Conservation (phyloP, 92 coral and sea anemone species). For the Hydrozoanthus gracilis region DNA sequence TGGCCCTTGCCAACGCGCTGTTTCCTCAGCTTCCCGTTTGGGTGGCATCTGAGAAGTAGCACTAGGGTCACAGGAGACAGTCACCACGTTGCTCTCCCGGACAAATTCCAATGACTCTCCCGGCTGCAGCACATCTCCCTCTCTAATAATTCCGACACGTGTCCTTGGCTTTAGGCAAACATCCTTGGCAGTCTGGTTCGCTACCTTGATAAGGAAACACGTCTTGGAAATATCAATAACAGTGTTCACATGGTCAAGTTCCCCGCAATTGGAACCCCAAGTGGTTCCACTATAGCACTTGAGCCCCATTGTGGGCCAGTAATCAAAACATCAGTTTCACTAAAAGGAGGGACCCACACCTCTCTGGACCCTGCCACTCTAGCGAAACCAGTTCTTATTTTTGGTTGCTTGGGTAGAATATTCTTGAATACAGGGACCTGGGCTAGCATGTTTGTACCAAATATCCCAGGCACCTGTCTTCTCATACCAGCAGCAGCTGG, state of each 20-base stretch:
- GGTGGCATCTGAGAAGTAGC: not conserved
- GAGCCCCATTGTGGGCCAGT: conserved; percentile 53
- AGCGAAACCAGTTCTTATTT: conserved; percentile 2
- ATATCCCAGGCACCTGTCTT: conserved; percentile 43
- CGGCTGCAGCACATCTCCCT: conserved; percentile 8
- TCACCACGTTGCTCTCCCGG: conserved; percentile 2
- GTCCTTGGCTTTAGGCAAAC: conserved; percentile 27
- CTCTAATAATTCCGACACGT: not conserved
- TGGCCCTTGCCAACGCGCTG: not conserved
- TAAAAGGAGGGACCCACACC: conserved; percentile 54
- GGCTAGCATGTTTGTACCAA: conserved; percentile 64
- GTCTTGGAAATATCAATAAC: conserved; percentile 8
- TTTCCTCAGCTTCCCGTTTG: not conserved
- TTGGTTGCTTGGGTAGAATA: conserved; percentile 12
- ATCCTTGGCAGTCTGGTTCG: conserved; percentile 15
- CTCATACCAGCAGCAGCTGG: conserved; percentile 3
- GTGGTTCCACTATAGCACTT: conserved; percentile 20
- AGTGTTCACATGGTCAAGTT: not conserved
- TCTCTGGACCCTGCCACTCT: conserved; percentile 57
- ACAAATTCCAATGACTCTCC: not conserved
- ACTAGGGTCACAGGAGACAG: conserved; percentile 6
- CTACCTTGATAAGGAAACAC: not conserved
- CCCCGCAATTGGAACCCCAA: not conserved
- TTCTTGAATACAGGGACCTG: conserved; percentile 56
- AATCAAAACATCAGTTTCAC: conserved; percentile 27